Evolutionary conservation across 1,140 invertebrate genomes (phyloP), one percentile per base, ranked within the genome.

Genomic region (Drosophila sp.): DNA sequence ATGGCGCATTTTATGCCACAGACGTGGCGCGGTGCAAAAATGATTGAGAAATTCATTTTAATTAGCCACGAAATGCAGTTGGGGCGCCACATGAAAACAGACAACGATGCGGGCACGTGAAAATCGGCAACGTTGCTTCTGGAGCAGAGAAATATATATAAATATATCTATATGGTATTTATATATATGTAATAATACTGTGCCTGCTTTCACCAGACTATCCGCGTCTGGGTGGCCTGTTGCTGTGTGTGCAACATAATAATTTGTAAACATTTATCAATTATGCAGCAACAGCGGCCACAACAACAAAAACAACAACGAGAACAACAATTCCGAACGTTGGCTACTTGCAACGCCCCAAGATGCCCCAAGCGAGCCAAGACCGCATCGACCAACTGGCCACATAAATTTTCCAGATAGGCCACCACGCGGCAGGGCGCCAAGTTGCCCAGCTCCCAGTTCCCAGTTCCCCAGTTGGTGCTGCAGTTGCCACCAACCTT

Each of bases 261-360:
- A 86, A 86, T 86, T 86, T 86, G 82, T 86, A 86, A 86, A 86
- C 82, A 86, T 86, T 86, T 86, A 86, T 86, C 82, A 86, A 86
- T 86, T 86, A 86, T 86, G 82, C 78, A 87, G 82, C 76, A 87
- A 77, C 80, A 80, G 72, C 76, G 83, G 64, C 54, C 70, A 14
- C 73, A 65, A 41, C 78, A 77, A 14, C 51, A 54, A 32, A 38
- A 54, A 25, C 48, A 45, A 65, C 63, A 82, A 73, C 61, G 76
- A 27, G 18, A 53, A 16, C 53, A 40, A 72, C 70, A 84, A 73
- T 59, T n/a, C n/a, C n/a, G n/a, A 83, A 50, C 57, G 32, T 14
- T 43, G 21, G 38, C 27, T 73, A 57, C 64, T 63, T 70, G 66
- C 66, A 63, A 70, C 66, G 66, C 65, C 72, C 69, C 72, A 62